Conservation (phyloP, 2,888 invertebrate genomes). For the Parnassius glacialis region DNA sequence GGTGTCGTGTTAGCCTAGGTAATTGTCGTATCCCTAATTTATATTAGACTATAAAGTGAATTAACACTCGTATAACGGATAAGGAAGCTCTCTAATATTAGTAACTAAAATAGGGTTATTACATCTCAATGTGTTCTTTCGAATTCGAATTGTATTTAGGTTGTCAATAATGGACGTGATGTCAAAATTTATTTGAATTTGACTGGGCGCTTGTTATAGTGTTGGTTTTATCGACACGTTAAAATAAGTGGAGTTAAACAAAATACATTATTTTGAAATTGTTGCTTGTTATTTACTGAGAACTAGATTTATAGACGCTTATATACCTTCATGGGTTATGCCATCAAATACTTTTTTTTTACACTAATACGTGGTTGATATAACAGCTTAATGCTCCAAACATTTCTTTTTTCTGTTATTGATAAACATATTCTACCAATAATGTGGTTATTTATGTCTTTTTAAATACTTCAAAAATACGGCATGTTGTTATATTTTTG, state of each 20-base stretch:
- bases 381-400: conserved; percentile 51
- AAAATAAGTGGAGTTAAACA: neutral
- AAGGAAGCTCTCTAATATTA: conserved; percentile 72
- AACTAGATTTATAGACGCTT: neutral
- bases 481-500: conserved; percentile 10
- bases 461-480: conserved; percentile 22
- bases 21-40: conserved; percentile 71
- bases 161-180: neutral
- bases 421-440: neutral
- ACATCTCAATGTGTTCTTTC: conserved; percentile 60
- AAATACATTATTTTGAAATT: conserved; percentile 8
- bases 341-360: neutral
- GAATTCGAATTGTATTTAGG: neutral
- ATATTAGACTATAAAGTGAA: conserved; percentile 39
- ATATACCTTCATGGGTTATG: neutral
- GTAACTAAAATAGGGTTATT: conserved; percentile 44
- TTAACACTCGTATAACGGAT: conserved; percentile 35
- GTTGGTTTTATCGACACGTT: neutral
- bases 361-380: neutral
- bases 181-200: neutral
- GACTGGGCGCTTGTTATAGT: conserved; percentile 1
- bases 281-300: conserved; percentile 25
- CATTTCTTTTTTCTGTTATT: conserved; percentile 40
- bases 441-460: neutral
- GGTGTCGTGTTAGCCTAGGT: conserved; percentile 79